Percentiles rank a stretch among this genome's conserved stretches.
These are phyloP conservation scores for Phalacrocorax brasilianus DNA, from an alignment of 2,113 vertebrate species.

Conservation along the genomic window DNA sequence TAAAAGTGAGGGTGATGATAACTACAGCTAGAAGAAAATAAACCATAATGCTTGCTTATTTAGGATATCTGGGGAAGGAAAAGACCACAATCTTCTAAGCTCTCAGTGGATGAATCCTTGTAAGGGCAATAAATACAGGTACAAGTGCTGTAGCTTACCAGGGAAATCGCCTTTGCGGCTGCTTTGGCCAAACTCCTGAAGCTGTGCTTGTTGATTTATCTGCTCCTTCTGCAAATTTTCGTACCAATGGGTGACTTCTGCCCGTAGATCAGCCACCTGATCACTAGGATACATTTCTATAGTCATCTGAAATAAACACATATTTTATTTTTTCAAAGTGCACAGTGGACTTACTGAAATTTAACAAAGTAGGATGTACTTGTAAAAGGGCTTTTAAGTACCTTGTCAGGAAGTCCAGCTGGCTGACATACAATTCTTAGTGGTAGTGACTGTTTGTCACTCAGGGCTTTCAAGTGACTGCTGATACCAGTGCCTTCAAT, in stretches of 20 bases:
- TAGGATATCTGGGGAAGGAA: background rate
- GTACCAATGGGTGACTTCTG: constrained; percentile 99
- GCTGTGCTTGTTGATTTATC: constrained; percentile 96
- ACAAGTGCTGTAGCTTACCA: constrained; percentile 72
- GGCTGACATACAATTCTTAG: constrained; percentile 97
- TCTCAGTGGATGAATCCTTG: background rate
- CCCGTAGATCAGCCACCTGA: constrained; percentile 95
- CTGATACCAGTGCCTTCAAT: constrained; percentile 98
- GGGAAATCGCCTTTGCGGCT: constrained; percentile 93
- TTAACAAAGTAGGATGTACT: background rate
- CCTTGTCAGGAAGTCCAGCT: constrained; percentile 97
- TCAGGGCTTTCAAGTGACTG: constrained; percentile 97
- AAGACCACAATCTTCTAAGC: background rate
- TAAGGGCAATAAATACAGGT: background rate
- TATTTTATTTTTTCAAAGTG: constrained; percentile 11
- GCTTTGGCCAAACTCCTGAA: constrained; percentile 97
- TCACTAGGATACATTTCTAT: constrained; percentile 99
- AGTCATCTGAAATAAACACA: constrained; percentile 87
- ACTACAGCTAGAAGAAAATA: background rate
- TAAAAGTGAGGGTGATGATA: background rate
- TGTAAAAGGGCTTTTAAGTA: constrained; percentile 19
- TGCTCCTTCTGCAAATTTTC: constrained; percentile 99
- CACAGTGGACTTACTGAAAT: background rate
- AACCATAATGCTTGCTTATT: background rate
- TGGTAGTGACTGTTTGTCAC: constrained; percentile 96